Base-by-base conservation (phyloP, 2,797 vertebrate species). In the Myotis myotis region DNA sequence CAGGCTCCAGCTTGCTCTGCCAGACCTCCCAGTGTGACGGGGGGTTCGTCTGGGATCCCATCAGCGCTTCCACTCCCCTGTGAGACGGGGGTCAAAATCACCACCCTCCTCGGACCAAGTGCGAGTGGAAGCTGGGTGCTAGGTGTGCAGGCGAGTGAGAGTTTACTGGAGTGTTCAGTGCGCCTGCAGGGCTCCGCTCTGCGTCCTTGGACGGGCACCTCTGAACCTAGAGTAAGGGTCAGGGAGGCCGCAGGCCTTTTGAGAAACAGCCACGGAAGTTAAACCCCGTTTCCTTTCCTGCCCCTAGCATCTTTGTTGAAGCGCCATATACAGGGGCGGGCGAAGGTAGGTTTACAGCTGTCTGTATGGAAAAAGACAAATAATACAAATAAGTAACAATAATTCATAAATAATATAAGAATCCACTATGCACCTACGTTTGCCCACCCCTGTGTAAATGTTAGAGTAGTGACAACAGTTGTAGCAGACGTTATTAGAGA, bases 241-340 rank as follows among this genome's bases (percentile, higher is more conserved):
- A 1, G 44, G 44, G 33, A 53, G 30, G 25, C 23, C 10, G 0
- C 6, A 1, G 28, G 25, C 38, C 81, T 82, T 89, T 55, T 33
- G 86, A 71, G 68, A 93, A 97, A 71, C 8, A 36, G 66, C 41
- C 36, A n/a, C 66, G 41, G 36, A 93, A 64, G 81, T 95, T 53
- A 72, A 79, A 60, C 11, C 78, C 51, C 8, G 0, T 51, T 82
- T 87, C 76, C 51, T 92, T 57, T 51, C 75, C 64, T 76, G 30
- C 15, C 10, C 13, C 17, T 53, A 25, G 57, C 36, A 7, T 44
- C 62, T 70, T 1, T 74, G 17, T 79, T 75, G 47, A 87, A 36
- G 51, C 9, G 8, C 80, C 66, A 1, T 16, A 2, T 64, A 55
- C 20, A 33, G 74, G n/a, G 49, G 20, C 15, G 74, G 74, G 49